A percentile compares a stretch with the other conserved stretches of the same genome.
Evolutionary conservation across 1,140 invertebrate genomes (phyloP).

Genomic region (Idris sp.): DNA sequence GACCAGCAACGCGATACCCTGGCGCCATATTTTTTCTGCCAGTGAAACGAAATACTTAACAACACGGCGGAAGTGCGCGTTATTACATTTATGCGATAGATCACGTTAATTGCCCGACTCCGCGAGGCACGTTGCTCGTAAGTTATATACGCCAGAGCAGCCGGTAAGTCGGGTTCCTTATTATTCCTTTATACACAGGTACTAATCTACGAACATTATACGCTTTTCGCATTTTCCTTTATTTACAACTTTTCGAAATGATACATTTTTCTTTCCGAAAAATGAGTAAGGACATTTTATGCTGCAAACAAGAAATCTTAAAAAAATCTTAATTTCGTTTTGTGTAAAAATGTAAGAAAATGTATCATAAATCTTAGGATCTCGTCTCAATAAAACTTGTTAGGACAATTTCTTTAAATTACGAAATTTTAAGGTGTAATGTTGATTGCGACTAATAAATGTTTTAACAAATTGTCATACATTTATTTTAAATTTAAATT

Average conservation of each 20-base stretch:
- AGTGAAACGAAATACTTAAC: constrained; percentile 68
- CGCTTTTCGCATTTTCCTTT: constrained; percentile 51
- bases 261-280: constrained; percentile 15
- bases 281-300: not conserved
- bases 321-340: no score
- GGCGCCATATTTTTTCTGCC: constrained; percentile 60
- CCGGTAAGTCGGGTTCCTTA: constrained; percentile 57
- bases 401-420: no score
- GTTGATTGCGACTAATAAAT: no score
- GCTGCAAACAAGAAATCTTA: constrained; percentile 3
- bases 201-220: constrained; percentile 70
- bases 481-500: no score
- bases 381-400: no score
- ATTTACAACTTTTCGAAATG: constrained; percentile 33
- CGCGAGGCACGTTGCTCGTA: constrained; percentile 71
- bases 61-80: constrained; percentile 67
- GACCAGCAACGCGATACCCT: constrained; percentile 46
- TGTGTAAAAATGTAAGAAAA: no score
- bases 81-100: constrained; percentile 74
- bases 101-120: constrained; percentile 73
- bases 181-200: constrained; percentile 40
- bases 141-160: constrained; percentile 64
- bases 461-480: no score
- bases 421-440: no score
- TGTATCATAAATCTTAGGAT: no score